Evolutionary conservation across 2,797 vertebrate genomes (phyloP).

Genomic region (Dermochelys coriacea): DNA sequence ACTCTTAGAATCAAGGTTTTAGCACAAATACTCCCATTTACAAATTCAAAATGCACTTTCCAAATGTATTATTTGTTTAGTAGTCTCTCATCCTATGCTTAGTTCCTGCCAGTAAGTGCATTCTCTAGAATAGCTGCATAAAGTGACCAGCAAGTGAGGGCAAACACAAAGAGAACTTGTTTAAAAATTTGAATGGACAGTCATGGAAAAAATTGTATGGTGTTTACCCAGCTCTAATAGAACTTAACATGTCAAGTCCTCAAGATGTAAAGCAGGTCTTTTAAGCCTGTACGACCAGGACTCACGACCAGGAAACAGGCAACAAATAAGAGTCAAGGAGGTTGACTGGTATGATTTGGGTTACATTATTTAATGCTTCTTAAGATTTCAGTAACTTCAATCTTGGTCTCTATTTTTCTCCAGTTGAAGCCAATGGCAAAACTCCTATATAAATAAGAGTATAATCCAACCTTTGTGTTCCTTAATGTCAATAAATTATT

Average conservation of each 20-base stretch:
- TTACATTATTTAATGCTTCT: background rate
- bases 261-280: rapidly evolving
- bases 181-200: background rate
- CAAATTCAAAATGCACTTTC: background rate
- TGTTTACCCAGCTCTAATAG: background rate
- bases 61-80: background rate
- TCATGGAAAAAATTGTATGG: background rate
- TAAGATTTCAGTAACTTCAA: background rate
- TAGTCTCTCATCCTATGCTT: background rate
- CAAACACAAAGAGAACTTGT: background rate
- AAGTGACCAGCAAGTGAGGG: background rate
- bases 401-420: background rate
- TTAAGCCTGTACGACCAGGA: background rate
- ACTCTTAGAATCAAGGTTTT: background rate
- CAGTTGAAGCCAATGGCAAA: background rate
- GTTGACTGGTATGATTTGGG: background rate
- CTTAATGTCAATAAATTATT: too few relatives aligned
- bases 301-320: background rate
- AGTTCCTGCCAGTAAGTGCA: background rate
- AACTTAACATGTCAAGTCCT: background rate
- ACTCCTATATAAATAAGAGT: background rate
- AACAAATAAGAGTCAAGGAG: background rate
- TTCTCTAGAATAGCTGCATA: background rate
- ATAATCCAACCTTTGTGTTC: too few relatives aligned
- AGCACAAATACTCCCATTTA: background rate